Conservation (phyloP, 2,888 invertebrate genomes). For the Graphium colonna region DNA sequence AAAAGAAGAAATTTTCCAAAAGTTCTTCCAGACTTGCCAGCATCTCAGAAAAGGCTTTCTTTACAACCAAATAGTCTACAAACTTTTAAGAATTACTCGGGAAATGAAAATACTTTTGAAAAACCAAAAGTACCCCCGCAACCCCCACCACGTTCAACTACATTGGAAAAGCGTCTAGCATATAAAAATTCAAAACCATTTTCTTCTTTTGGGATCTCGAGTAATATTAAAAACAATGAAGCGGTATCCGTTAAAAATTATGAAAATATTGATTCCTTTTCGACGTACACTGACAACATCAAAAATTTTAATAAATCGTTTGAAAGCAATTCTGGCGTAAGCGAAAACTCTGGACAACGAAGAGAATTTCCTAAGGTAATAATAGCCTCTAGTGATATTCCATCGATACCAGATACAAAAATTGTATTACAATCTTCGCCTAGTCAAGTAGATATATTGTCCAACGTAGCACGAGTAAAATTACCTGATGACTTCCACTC, state of each 20-base stretch:
- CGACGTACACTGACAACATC: conserved; percentile 1
- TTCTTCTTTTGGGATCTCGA: conserved; percentile 54
- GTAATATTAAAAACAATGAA: conserved; percentile 45
- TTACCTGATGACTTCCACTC: conserved; percentile 71
- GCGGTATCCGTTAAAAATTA: conserved; percentile 44
- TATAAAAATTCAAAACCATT: conserved; percentile 63
- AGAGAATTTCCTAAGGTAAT: conserved; percentile 72
- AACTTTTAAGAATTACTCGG: conserved; percentile 55
- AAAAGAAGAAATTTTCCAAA: conserved; percentile 90
- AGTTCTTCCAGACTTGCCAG: conserved; percentile 89
- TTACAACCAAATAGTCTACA: conserved; percentile 79
- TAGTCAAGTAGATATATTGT: conserved; percentile 51
- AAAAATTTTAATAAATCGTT: conserved; percentile 39
- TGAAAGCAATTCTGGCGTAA: conserved; percentile 36
- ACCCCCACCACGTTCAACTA: conserved; percentile 88
- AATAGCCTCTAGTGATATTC: conserved; percentile 69
- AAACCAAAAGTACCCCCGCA: conserved; percentile 80
- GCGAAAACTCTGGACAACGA: conserved; percentile 38
- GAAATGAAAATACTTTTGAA: conserved; percentile 53
- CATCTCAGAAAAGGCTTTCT: conserved; percentile 81
- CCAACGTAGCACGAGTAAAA: conserved; percentile 72
- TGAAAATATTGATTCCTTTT: conserved; percentile 49
- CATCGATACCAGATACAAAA: conserved; percentile 75
- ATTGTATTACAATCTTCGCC: conserved; percentile 82
- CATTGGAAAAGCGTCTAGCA: conserved; percentile 80